Percentiles rank a stretch among this genome's conserved stretches.
Evolutionary conservation across 2,888 invertebrate genomes (phyloP).

Genomic region (Scotopteryx bipunctaria): DNA sequence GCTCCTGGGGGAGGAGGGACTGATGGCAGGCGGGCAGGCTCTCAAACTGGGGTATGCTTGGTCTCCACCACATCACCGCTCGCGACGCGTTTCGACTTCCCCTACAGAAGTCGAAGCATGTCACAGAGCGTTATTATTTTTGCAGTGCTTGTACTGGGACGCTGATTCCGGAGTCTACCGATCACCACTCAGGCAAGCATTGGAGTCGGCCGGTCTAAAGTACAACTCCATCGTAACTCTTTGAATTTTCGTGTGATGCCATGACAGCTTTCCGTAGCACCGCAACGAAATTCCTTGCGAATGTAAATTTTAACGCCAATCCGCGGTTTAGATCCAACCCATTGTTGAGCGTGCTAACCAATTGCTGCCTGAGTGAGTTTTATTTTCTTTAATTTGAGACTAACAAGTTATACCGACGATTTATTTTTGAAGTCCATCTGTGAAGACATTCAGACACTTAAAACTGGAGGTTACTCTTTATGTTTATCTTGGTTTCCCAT

Average conservation of each 20-base stretch:
- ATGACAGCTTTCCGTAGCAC: slow-evolving; percentile 75
- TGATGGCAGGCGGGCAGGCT: slow-evolving; percentile 97
- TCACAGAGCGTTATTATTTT: slow-evolving; percentile 84
- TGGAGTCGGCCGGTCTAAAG: slow-evolving; percentile 83
- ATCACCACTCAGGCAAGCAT: slow-evolving; percentile 91
- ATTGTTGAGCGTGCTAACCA: slow-evolving; percentile 74
- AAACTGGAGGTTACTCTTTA: slow-evolving; percentile 41
- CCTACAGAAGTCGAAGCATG: slow-evolving; percentile 72
- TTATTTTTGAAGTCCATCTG: slow-evolving; percentile 82
- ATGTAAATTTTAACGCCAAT: slow-evolving; percentile 28
- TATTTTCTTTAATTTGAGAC: slow-evolving; percentile 53
- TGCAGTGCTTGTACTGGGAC: slow-evolving; percentile 90
- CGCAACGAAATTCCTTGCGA: slow-evolving; percentile 44
- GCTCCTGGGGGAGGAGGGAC: slow-evolving; percentile 97
- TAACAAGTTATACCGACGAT: slow-evolving; percentile 70
- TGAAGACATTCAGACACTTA: slow-evolving; percentile 46
- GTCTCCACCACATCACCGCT: slow-evolving; percentile 60
- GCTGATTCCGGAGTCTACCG: slow-evolving; percentile 88
- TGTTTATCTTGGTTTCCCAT: slow-evolving; percentile 56
- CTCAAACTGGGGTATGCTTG: slow-evolving; percentile 98
- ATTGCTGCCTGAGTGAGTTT: slow-evolving; percentile 84
- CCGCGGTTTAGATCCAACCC: slow-evolving; percentile 51
- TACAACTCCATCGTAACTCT: slow-evolving; percentile 72
- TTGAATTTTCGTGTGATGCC: slow-evolving; percentile 79
- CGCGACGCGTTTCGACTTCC: slow-evolving; percentile 68